Percentiles rank a stretch among this genome's conserved stretches.
Conservation (phyloP, 2,888 invertebrate genomes). For the Dioctria linearis region DNA sequence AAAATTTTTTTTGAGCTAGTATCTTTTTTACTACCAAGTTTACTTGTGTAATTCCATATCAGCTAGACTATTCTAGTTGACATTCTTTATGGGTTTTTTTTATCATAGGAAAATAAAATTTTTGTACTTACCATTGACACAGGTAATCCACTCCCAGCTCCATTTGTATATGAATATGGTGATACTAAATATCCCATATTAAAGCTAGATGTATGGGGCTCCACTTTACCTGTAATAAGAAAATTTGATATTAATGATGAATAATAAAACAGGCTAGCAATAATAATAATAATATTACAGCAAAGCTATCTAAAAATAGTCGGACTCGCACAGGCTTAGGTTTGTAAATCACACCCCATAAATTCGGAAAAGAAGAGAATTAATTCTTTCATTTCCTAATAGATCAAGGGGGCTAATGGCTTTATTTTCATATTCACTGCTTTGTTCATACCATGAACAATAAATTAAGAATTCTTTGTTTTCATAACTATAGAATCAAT, state of each 20-base stretch:
- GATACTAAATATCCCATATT: slow-evolving; percentile 95
- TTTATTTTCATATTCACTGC: too few species aligned
- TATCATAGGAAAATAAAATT: neutral
- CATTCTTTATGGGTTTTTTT: neutral
- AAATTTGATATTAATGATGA: slow-evolving; percentile 32
- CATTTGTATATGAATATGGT: slow-evolving; percentile 91
- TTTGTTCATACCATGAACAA: too few species aligned
- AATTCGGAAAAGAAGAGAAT: too few species aligned
- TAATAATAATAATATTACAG: too few species aligned
- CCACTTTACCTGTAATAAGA: slow-evolving; percentile 64
- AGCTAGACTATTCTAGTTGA: neutral
- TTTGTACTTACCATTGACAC: slow-evolving; percentile 87
- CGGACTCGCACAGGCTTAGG: too few species aligned
- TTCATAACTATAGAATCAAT: too few species aligned
- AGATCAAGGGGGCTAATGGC: too few species aligned
- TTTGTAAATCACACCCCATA: too few species aligned
- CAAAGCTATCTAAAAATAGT: too few species aligned
- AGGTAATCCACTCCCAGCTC: slow-evolving; percentile 86
- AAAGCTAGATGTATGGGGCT: slow-evolving; percentile 73
- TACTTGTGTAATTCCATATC: too few species aligned
- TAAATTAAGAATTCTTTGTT: too few species aligned
- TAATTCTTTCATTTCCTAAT: too few species aligned
- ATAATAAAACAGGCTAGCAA: neutral
- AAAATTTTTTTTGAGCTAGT: neutral
- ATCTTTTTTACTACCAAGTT: neutral